These are phyloP conservation scores for Megalopta genalis DNA, from an alignment of 1,140 invertebrate genomes.

Conservation along the genomic window DNA sequence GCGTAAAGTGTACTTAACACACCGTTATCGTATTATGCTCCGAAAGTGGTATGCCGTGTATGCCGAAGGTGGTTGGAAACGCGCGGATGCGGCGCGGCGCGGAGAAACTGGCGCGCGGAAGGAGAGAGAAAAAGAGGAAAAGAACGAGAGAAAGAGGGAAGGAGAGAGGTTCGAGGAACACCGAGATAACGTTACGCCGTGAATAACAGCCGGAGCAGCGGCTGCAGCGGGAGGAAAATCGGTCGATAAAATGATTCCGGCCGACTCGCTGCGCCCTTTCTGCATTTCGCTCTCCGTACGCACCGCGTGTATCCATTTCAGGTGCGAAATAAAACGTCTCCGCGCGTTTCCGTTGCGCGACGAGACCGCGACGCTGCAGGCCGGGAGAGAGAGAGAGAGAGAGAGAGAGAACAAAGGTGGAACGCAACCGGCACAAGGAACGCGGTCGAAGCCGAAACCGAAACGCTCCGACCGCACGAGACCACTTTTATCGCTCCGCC, in stretches of 20 bases:
- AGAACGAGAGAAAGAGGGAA: no score
- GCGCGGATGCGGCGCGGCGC: neutral
- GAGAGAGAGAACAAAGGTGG: neutral
- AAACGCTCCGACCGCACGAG: neutral
- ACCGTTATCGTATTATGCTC: conserved; percentile 48
- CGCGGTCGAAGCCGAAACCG: neutral
- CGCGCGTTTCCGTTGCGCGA: neutral
- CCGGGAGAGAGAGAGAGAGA: no score
- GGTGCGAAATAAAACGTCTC: neutral
- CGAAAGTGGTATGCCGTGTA: conserved; percentile 41
- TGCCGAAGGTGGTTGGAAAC: conserved; percentile 34
- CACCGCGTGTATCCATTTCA: conserved; percentile 6
- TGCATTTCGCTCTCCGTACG: neutral
- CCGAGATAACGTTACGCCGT: conserved; percentile 40
- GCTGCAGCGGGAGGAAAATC: conserved; percentile 19
- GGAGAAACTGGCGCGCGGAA: no score
- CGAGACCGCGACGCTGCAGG: no score
- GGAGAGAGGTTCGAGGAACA: neutral
- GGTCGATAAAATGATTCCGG: conserved; percentile 41
- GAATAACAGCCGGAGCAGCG: conserved; percentile 26
- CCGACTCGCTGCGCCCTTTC: neutral
- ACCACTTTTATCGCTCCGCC: neutral
- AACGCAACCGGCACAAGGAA: no score
- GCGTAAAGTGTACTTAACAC: conserved; percentile 41
- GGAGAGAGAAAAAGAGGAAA: no score